These are phyloP conservation scores for Muntiacus muntjak DNA, from an alignment of 2,113 vertebrate genomes.

Conservation along the genomic window DNA sequence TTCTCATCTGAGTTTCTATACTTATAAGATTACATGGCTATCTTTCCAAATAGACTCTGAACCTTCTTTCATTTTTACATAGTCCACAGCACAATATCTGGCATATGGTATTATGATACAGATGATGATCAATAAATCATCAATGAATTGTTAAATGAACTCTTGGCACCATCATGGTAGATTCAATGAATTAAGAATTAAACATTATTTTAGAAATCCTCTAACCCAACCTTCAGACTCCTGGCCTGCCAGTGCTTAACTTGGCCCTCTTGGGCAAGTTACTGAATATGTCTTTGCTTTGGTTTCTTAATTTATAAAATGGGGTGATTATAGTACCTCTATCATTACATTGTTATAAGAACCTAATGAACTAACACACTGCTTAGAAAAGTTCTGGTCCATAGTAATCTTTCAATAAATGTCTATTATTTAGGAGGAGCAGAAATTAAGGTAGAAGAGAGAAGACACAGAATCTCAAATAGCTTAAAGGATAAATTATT, in stretches of 20 bases:
- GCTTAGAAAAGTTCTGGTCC: neutral
- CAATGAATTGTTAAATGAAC: neutral
- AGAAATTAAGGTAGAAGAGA: neutral
- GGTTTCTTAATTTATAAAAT: constrained; percentile 14
- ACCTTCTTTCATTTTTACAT: neutral
- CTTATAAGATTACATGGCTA: neutral
- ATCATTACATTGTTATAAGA: neutral
- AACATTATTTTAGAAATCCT: constrained; percentile 15
- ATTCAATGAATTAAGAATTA: neutral
- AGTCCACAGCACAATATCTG: neutral
- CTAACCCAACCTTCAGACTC: neutral
- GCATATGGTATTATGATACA: neutral
- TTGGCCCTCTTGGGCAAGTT: neutral
- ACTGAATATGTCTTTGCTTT: neutral
- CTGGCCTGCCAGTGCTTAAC: neutral
- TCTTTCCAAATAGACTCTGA: neutral
- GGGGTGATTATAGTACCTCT: neutral
- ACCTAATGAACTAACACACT: neutral
- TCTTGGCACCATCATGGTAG: neutral
- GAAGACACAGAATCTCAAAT: neutral
- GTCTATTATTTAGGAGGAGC: neutral
- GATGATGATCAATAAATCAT: neutral
- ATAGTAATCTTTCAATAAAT: neutral
- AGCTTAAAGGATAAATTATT: neutral
- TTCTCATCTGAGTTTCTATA: neutral